Base-by-base conservation (phyloP, 2,113 vertebrate genomes). In the Redunca redunca region DNA sequence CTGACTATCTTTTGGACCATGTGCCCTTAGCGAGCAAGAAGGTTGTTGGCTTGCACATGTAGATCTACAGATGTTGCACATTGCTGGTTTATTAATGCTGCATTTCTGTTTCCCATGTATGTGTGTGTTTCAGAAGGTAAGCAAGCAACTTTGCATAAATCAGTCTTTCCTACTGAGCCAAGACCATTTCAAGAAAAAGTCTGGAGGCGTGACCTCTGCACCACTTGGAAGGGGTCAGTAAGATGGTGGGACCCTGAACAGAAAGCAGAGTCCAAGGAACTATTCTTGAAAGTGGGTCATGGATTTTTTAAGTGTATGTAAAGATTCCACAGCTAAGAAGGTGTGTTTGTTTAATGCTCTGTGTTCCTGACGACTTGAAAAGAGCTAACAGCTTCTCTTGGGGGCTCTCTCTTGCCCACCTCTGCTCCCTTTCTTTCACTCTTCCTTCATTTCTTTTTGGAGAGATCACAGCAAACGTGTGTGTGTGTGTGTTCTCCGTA, bases 311-410 rank as follows among this genome's bases (percentile, higher is more conserved):
- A 95, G 97, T 93, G 96, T 91, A 92, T 93, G 80, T 91, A 60
- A 97, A 96, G 55, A 96, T 97, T 90, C 60, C 6, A 87, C 46
- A 89, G 83, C 67, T 97, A 48, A 90, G 84, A 97, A 96, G 28
- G 74, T 60, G 10, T 95, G n/a, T 96, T 98, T 98, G 19, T 43
- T 96, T 97, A 74, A 71, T 97, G 28, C 82, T 92, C 17, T 7
- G 2, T 92, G 95, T 97, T 97, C 93, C 16, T 43, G 25, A 33
- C 80, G 15, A 0, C 94, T 98, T 98, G 94, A 96, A 95, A 98
- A 97, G 26, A 93, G 19, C 50, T 90, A 95, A 91, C 21, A 57
- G 62, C 67, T 74, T 85, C 30, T 43, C 80, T 91, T 95, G 7
- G 0, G 12, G 93, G 89, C 88, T 88, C 89, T 94, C 95, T 36